Percentiles rank a stretch among this genome's conserved stretches.
These are phyloP conservation scores for Ondatra zibethicus DNA, from an alignment of 2,113 vertebrate species.

Conservation along the genomic window DNA sequence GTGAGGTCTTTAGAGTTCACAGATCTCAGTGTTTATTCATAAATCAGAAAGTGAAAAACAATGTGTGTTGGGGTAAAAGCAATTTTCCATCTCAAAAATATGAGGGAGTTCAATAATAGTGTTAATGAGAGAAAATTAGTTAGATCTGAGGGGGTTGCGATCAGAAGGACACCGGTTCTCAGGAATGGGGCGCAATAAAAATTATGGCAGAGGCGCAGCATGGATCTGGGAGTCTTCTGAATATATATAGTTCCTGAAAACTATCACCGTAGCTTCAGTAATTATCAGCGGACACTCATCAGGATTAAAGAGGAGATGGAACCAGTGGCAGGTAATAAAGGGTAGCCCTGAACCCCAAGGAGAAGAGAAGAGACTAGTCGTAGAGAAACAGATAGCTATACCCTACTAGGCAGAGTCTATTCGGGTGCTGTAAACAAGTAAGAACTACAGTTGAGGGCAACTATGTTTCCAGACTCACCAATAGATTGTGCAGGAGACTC, in stretches of 20 bases:
- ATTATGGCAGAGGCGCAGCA: not conserved
- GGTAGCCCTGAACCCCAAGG: not conserved
- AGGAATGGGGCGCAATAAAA: not conserved
- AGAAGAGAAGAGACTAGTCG: not conserved
- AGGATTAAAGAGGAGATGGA: not conserved
- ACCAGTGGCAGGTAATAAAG: not conserved
- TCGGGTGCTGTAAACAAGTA: not conserved
- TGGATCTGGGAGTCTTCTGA: not conserved
- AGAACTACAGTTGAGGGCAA: not conserved
- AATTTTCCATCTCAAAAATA: not conserved
- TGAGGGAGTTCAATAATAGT: not conserved
- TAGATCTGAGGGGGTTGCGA: not conserved
- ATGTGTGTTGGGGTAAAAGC: not conserved
- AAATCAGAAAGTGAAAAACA: not conserved
- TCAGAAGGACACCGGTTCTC: not conserved
- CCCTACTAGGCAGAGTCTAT: not conserved
- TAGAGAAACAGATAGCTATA: not conserved
- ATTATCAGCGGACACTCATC: not conserved
- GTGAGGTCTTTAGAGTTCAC: not conserved
- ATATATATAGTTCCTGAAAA: not conserved
- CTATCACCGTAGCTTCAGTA: not conserved
- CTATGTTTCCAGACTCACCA: not conserved
- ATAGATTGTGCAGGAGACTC: accelerated
- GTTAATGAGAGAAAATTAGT: not conserved
- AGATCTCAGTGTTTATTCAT: slow-evolving; percentile 1